Evolutionary conservation across 1,140 invertebrate genomes (phyloP).

Genomic region (Phenacoccus solenopsis): DNA sequence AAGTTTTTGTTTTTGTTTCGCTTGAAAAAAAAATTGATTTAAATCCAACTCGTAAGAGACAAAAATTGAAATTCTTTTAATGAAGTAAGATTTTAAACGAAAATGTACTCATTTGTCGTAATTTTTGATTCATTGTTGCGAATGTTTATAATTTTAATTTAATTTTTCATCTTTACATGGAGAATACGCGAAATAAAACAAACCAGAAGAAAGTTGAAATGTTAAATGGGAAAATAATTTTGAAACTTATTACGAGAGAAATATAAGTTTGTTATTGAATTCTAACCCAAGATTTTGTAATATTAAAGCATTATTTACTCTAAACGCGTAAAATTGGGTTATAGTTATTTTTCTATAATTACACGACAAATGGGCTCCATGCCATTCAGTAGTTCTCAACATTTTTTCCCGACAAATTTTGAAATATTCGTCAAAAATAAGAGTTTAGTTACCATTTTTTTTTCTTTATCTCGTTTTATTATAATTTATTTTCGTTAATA

Average conservation of each 20-base stretch:
- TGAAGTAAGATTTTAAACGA: no score
- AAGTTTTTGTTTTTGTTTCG: background rate
- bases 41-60: no score
- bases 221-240: background rate
- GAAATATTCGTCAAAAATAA: background rate
- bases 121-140: no score
- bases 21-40: no score
- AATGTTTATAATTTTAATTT: no score
- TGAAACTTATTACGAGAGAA: background rate
- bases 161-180: no score
- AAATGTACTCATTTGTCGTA: no score
- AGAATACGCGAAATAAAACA: background rate
- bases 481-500: background rate
- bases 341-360: slow-evolving; percentile 10
- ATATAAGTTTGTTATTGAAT: slow-evolving; percentile 3
- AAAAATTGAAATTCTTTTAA: no score
- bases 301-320: background rate
- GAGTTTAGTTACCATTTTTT: background rate
- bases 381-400: slow-evolving; percentile 5
- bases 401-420: background rate
- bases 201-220: background rate
- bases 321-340: background rate
- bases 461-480: background rate
- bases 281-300: background rate
- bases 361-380: slow-evolving; percentile 9